Evolutionary conservation across 2,888 invertebrate species (phyloP).

Genomic region (Dicycla oo): DNA sequence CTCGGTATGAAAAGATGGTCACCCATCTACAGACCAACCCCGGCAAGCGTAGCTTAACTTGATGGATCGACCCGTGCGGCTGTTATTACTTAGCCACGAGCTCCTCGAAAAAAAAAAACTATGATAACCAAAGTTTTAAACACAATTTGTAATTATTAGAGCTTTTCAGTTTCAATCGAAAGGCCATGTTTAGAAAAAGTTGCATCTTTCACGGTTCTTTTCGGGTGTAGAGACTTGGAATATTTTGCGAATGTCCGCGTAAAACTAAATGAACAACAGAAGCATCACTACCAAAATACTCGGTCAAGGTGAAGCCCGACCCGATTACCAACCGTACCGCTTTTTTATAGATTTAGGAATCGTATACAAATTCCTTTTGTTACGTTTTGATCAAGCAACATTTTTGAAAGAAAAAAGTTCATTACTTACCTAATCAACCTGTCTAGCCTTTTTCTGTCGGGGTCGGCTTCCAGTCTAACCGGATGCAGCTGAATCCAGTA

Average conservation of each 20-base stretch:
- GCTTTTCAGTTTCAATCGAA: not conserved
- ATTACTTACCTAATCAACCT: not conserved
- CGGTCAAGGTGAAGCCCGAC: constrained; percentile 53
- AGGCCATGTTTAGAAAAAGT: not conserved
- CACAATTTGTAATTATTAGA: not conserved
- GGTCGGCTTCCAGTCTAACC: not conserved
- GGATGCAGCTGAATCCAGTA: not conserved
- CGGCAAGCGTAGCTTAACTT: no score
- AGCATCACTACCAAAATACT: constrained; percentile 38
- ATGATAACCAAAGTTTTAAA: not conserved
- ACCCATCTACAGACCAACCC: no score
- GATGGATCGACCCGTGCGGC: no score
- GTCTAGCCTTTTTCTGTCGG: not conserved
- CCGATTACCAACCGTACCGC: constrained; percentile 26
- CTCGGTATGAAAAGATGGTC: no score
- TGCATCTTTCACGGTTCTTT: not conserved
- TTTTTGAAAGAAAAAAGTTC: not conserved
- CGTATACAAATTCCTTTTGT: constrained; percentile 21
- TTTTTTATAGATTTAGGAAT: constrained; percentile 39
- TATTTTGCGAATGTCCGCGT: constrained; percentile 10
- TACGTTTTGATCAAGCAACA: not conserved
- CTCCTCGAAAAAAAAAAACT: no score
- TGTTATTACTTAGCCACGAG: no score
- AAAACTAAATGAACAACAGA: constrained; percentile 43
- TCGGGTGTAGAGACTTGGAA: not conserved